A percentile compares a stretch with the other conserved stretches of the same genome.
These are phyloP conservation scores for Bombus terrestris DNA, from an alignment of 1,140 invertebrate genomes.

Conservation along the genomic window DNA sequence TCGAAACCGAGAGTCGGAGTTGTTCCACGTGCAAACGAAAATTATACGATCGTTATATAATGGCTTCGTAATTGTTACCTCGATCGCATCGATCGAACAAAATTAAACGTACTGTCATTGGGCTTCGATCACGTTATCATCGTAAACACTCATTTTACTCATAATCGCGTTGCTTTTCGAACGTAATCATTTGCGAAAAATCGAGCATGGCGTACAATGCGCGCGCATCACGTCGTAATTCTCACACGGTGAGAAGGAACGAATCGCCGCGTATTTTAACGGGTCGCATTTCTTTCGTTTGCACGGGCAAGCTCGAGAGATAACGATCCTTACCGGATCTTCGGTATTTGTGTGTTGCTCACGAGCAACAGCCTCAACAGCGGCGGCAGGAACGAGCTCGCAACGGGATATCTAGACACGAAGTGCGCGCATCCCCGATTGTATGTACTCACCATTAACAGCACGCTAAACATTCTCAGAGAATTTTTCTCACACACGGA, in stretches of 20 bases:
- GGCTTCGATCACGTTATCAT: neutral
- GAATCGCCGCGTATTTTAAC: constrained; percentile 55
- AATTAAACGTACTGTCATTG: neutral
- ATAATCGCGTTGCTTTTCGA: too few species aligned
- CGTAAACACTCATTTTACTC: neutral
- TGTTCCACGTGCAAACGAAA: constrained; percentile 45
- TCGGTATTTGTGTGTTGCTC: constrained; percentile 29
- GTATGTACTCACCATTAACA: constrained; percentile 50
- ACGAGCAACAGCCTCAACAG: constrained; percentile 27
- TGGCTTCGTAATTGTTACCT: neutral
- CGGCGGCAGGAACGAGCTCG: constrained; percentile 34
- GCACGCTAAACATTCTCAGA: constrained; percentile 61
- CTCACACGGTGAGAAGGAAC: neutral
- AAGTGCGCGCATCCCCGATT: constrained; percentile 32
- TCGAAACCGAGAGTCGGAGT: constrained; percentile 22
- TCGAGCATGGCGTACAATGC: neutral
- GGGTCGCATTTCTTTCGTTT: constrained; percentile 41
- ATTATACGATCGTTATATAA: constrained; percentile 45
- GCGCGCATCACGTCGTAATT: neutral
- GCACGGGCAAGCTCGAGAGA: constrained; percentile 44
- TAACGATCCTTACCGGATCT: constrained; percentile 63
- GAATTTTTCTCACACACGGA: constrained; percentile 70
- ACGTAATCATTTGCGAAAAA: neutral
- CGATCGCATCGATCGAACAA: neutral
- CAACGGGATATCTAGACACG: constrained; percentile 35